A percentile compares a stretch with the other conserved stretches of the same genome.
Evolutionary conservation across 37 sponge, comb jelly and placozoan genomes (phyloP).

Genomic region (Ephydatia muelleri): DNA sequence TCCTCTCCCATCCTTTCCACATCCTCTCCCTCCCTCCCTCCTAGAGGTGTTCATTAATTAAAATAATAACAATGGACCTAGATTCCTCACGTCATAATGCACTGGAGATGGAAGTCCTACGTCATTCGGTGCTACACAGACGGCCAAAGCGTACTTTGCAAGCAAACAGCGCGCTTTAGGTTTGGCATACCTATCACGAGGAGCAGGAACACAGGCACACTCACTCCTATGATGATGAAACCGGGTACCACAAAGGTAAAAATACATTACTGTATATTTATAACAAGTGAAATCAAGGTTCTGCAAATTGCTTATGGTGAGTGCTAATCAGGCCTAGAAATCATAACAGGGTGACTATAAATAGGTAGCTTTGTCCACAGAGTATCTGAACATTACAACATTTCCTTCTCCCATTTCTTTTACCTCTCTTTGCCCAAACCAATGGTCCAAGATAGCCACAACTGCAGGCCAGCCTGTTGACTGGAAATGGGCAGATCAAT

Average conservation of each 20-base stretch:
- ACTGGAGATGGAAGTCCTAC: slow-evolving; percentile 61
- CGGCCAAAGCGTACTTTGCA: background rate
- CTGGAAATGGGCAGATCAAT: slow-evolving; percentile 25
- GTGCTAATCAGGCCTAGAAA: background rate
- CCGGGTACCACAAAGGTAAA: slow-evolving; percentile 68
- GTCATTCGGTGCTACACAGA: slow-evolving; percentile 33
- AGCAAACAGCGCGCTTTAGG: no score
- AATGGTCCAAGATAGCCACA: slow-evolving; percentile 86
- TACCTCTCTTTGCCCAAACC: slow-evolving; percentile 71
- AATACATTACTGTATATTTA: no score
- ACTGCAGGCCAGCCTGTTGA: slow-evolving; percentile 94
- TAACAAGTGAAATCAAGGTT: no score
- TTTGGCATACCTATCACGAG: slow-evolving; percentile 27
- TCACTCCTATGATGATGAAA: slow-evolving; percentile 56
- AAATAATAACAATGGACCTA: no score
- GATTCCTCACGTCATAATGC: slow-evolving; percentile 33
- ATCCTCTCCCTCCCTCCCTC: background rate
- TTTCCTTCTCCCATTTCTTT: background rate
- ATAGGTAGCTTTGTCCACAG: no score
- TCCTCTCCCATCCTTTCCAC: no score
- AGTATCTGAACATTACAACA: no score
- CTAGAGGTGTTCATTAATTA: background rate
- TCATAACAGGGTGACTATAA: background rate
- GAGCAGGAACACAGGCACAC: slow-evolving; percentile 49
- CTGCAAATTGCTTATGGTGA: background rate